Evolutionary conservation across 2,113 vertebrate species (phyloP).

Genomic region (Toxotes chatareus): DNA sequence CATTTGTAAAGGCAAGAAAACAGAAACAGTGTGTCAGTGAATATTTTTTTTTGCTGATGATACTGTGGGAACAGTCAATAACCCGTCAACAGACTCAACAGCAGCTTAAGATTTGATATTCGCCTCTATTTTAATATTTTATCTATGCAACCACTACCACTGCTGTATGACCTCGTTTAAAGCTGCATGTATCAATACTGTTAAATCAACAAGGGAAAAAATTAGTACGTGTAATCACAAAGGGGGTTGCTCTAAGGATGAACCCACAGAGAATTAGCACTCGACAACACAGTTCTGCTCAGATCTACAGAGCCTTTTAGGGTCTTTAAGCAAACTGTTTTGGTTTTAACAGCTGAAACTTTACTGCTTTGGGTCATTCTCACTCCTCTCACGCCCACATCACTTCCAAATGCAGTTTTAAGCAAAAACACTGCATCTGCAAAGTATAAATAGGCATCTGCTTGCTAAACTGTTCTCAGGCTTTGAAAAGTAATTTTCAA

Average conservation of each 20-base stretch:
- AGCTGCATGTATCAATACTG: not conserved
- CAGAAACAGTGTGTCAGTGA: not conserved
- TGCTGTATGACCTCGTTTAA: not conserved
- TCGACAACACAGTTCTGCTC: no score
- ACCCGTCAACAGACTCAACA: not conserved
- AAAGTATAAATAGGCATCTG: no score
- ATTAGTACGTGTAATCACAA: not conserved
- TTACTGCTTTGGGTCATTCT: no score
- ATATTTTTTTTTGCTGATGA: conserved; percentile 5
- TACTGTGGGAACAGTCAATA: not conserved
- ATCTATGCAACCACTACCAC: not conserved
- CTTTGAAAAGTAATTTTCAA: not conserved
- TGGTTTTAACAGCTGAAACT: no score
- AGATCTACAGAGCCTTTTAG: no score
- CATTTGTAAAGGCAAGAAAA: conserved; percentile 10
- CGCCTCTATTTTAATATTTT: not conserved
- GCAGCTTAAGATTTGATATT: not conserved
- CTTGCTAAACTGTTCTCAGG: no score
- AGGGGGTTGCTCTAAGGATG: not conserved
- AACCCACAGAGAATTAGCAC: no score
- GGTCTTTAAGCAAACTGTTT: no score
- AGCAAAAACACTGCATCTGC: no score
- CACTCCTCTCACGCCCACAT: no score
- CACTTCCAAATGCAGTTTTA: no score
- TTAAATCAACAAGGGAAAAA: not conserved